These are phyloP conservation scores for Bombus confusus DNA, from an alignment of 1,140 invertebrate genomes.

Conservation along the genomic window DNA sequence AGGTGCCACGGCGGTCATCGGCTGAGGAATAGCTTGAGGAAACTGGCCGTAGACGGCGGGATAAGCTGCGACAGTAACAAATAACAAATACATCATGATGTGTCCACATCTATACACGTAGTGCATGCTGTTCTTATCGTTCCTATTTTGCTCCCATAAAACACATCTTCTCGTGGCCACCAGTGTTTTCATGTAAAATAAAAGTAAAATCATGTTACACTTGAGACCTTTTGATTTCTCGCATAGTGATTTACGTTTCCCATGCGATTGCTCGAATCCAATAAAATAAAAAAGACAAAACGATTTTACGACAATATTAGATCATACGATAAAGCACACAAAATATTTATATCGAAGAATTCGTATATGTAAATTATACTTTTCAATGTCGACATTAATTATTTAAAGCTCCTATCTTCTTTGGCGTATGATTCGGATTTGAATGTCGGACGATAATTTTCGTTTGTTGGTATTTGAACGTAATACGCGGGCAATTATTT, in stretches of 20 bases:
- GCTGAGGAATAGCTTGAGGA: slow-evolving; percentile 96
- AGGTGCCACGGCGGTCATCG: slow-evolving; percentile 93
- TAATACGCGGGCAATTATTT: too few species aligned
- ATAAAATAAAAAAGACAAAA: not conserved
- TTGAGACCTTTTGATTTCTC: not conserved
- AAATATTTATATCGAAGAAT: too few species aligned
- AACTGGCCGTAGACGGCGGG: slow-evolving; percentile 97
- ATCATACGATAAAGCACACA: too few species aligned
- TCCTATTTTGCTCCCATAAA: not conserved
- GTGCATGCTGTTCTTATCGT: slow-evolving; percentile 65
- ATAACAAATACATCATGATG: slow-evolving; percentile 77
- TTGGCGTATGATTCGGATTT: too few species aligned
- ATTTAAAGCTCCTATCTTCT: too few species aligned
- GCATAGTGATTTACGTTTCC: too few species aligned
- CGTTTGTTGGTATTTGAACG: too few species aligned
- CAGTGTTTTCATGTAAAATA: not conserved
- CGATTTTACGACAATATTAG: too few species aligned
- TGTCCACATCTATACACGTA: slow-evolving; percentile 73
- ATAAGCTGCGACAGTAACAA: slow-evolving; percentile 91
- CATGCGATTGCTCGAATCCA: not conserved
- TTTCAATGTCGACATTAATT: too few species aligned
- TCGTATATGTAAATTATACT: too few species aligned
- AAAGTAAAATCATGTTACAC: not conserved
- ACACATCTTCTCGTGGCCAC: not conserved
- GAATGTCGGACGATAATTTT: too few species aligned